Evolutionary conservation across 2,888 invertebrate species (phyloP).

Genomic region (Stenchaetothrips biformis): DNA sequence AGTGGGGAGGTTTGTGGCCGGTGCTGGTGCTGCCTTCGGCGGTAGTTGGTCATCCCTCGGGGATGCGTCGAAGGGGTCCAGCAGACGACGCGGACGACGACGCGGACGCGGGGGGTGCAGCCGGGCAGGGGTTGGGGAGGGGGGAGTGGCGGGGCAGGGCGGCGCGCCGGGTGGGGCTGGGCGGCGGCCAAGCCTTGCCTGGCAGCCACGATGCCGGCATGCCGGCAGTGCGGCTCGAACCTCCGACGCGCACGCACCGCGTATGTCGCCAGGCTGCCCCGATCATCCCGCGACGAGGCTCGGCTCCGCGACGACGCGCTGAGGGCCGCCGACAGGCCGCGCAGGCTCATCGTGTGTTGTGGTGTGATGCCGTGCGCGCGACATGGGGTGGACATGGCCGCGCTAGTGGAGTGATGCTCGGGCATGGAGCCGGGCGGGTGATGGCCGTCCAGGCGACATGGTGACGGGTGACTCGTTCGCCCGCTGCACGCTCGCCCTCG

Average conservation of each 20-base stretch:
- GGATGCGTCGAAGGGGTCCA: too few species aligned
- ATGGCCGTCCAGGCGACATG: conserved; percentile 6
- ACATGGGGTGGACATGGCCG: background rate
- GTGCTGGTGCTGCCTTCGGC: too few species aligned
- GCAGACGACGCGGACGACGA: too few species aligned
- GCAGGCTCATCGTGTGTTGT: background rate
- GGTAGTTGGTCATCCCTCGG: too few species aligned
- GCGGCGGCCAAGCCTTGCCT: background rate
- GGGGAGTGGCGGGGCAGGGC: background rate
- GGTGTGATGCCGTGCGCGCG: background rate
- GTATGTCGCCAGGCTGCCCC: background rate
- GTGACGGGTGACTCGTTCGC: background rate
- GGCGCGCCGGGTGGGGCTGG: background rate
- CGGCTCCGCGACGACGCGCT: background rate
- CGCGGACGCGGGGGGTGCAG: background rate
- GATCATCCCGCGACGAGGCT: background rate
- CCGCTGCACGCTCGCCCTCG: conserved; percentile 1
- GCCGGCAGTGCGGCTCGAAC: conserved; percentile 8
- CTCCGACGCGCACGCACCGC: background rate
- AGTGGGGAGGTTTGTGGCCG: too few species aligned
- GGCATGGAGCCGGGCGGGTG: conserved; percentile 16
- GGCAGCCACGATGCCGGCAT: background rate
- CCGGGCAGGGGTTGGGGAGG: background rate
- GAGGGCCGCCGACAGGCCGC: background rate
- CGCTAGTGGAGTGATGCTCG: background rate